Base-by-base conservation (phyloP, 37 sponge, comb jelly and placozoan genomes). In the Amphimedon queenslandica region DNA sequence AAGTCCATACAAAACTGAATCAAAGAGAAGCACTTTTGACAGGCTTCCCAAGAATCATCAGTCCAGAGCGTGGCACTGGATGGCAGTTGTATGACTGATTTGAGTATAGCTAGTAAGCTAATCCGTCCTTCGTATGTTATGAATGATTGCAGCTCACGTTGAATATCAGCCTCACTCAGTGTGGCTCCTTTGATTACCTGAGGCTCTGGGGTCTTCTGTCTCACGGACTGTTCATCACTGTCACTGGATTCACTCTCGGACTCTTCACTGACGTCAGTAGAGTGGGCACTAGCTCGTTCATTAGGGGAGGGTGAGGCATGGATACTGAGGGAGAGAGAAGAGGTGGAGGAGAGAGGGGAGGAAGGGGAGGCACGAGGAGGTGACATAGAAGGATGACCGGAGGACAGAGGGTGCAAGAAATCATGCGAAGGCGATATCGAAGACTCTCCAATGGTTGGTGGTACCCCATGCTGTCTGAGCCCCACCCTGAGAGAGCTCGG, bases 1-100 rank as follows among this genome's bases (percentile, higher is more conserved):
- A 82, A 58, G 40, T 88, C 76, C 71, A 88, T 63, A 69, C 89
- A 88, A 27, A 67, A 58, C 80, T 82, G 83, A 33, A 88, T 78
- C 6, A 88, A 63, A 18, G 69, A 55, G 68, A 84, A 84, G 37
- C 77, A 77, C 58, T 84, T 84, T 40, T 51, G 55, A 35, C 85
- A 58, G 0, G 77, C 38, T 28, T 72, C 30, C 23, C 85, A 58
- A 0, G 77, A 21, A 31, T 64, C 30, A 13, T 65, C 66, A 21
- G 58, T 77, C 85, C 85, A 84, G 13, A 84, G 25, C 1, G 37
- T 55, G 29, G 53, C 58, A 0, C 65, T 63, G 24, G 60, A 42
- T 13, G 89, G 89, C 1, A 88, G 78, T 11, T 40, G 43, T 8
- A 69, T 23, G 30, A 88, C 69, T 28, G 89, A 83, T 23, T 73